Conservation (phyloP, 2,797 vertebrate species). For the Hypotaenidia okinawae region DNA sequence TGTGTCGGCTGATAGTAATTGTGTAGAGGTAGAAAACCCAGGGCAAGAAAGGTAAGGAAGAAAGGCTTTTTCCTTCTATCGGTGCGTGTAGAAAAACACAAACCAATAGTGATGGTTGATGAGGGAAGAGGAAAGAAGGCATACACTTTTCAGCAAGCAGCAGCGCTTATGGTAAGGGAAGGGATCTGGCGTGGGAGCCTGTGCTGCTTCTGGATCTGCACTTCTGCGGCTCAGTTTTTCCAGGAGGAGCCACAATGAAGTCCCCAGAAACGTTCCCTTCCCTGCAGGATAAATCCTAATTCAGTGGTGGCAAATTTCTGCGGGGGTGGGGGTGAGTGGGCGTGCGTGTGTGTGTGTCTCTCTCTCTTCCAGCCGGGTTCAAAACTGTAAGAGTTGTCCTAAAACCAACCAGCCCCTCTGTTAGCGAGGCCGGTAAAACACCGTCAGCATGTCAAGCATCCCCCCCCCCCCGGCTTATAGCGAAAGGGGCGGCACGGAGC, state of each 20-base stretch:
- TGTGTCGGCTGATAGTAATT: background rate
- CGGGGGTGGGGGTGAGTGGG: background rate
- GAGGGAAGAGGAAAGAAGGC: background rate
- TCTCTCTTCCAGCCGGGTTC: background rate
- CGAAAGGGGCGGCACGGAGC: accelerated
- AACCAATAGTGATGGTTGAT: background rate
- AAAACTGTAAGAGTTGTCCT: background rate
- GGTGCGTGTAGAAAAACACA: background rate
- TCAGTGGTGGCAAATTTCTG: background rate
- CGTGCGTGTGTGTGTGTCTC: too few species aligned
- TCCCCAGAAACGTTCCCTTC: background rate
- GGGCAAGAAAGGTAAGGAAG: background rate
- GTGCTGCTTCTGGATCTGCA: background rate
- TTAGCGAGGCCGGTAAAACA: background rate
- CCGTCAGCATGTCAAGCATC: background rate
- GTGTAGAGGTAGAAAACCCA: background rate
- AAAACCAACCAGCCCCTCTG: background rate
- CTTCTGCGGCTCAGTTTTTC: background rate
- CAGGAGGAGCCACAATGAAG: accelerated
- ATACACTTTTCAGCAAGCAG: background rate
- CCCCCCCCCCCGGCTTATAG: background rate
- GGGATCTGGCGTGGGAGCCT: background rate
- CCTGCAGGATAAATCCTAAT: background rate
- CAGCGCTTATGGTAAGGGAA: background rate
- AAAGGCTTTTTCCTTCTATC: background rate